Evolutionary conservation across 2,888 invertebrate genomes (phyloP).

Genomic region (Cryptocephalus moraei): DNA sequence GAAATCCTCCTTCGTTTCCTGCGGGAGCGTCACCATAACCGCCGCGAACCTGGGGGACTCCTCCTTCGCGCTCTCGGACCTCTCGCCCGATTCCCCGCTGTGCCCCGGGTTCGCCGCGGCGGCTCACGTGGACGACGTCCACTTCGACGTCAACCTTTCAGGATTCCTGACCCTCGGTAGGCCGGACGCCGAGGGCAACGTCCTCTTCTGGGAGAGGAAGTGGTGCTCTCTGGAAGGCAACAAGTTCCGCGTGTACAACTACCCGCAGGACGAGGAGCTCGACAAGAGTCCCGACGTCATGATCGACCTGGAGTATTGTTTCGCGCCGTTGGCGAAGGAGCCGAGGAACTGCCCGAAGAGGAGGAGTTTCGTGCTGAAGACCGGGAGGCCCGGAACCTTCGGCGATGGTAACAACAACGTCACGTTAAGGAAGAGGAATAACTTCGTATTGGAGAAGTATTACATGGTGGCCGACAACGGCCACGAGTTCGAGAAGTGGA

Average conservation of each 20-base stretch:
- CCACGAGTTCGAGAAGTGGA: constrained; percentile 39
- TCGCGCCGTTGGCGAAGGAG: constrained; percentile 19
- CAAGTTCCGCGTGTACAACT: constrained; percentile 41
- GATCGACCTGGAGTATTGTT: constrained; percentile 36
- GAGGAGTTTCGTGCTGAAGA: constrained; percentile 36
- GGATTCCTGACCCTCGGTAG: constrained; percentile 45
- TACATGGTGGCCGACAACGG: constrained; percentile 41
- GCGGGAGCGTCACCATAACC: constrained; percentile 13
- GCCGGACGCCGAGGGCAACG: constrained; percentile 24
- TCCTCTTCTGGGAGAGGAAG: constrained; percentile 43
- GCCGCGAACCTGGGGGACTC: constrained; percentile 9
- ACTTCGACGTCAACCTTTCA: constrained; percentile 16
- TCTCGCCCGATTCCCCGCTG: neutral
- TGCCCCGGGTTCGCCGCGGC: constrained; percentile 4
- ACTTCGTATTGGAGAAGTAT: constrained; percentile 21
- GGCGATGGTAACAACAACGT: constrained; percentile 3
- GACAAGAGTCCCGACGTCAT: constrained; percentile 32
- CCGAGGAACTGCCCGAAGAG: constrained; percentile 40
- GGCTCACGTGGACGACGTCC: constrained; percentile 9
- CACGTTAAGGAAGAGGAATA: constrained; percentile 7
- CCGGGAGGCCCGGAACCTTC: constrained; percentile 14
- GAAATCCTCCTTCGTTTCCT: constrained; percentile 17
- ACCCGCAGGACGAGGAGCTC: constrained; percentile 38
- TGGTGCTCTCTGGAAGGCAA: constrained; percentile 44
- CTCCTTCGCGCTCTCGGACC: neutral